Evolutionary conservation across 2,888 invertebrate species (phyloP).

Genomic region (Dugesia japonica): DNA sequence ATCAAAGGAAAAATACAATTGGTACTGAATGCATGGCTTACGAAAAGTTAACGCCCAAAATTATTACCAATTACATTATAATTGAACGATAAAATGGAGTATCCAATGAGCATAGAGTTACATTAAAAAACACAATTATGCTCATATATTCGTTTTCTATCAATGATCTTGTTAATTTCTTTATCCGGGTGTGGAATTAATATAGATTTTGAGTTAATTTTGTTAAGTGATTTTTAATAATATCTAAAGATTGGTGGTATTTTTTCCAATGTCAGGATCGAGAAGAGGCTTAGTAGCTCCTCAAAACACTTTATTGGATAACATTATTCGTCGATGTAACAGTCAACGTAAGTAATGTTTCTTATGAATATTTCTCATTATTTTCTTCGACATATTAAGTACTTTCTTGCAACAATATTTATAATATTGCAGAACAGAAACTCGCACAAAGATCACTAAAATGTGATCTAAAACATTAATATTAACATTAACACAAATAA

Average conservation of each 20-base stretch:
- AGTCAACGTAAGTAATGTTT: slow-evolving; percentile 62
- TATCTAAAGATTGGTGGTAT: not conserved
- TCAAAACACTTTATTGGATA: slow-evolving; percentile 98
- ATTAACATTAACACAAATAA: too few species aligned
- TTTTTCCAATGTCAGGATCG: slow-evolving; percentile 28
- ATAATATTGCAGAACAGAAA: too few species aligned
- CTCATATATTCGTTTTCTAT: not conserved
- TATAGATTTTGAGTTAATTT: not conserved
- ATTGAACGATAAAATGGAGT: not conserved
- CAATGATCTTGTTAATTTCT: not conserved
- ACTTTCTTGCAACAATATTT: too few species aligned
- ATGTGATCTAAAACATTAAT: too few species aligned
- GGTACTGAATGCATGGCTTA: too few species aligned
- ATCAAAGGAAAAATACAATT: too few species aligned
- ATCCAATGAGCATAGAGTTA: not conserved
- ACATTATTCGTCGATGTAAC: slow-evolving; percentile 91
- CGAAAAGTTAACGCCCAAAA: not conserved
- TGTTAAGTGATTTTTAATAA: not conserved
- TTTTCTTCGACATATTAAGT: too few species aligned
- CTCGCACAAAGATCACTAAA: too few species aligned
- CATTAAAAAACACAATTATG: not conserved
- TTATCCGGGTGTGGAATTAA: not conserved
- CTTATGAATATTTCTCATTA: too few species aligned
- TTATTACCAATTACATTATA: not conserved
- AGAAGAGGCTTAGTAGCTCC: slow-evolving; percentile 80